Conservation (phyloP, 2,888 invertebrate genomes). For the Andrena minutula region DNA sequence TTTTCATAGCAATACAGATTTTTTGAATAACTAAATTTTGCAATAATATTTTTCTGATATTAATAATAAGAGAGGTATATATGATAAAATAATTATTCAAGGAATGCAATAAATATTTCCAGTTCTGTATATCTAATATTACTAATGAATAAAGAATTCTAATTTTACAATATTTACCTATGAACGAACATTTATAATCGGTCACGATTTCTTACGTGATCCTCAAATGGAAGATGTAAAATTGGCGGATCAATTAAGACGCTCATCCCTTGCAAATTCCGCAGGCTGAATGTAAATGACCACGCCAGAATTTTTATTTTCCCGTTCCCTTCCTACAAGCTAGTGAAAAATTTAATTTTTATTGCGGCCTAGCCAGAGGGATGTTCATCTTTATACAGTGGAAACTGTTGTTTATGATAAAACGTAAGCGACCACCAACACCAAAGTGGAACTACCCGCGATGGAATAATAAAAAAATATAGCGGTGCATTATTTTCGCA, state of each 20-base stretch:
- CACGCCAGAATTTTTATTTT: background rate
- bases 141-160: background rate
- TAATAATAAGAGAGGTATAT: no score
- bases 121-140: background rate
- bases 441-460: background rate
- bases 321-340: background rate
- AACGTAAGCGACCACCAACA: background rate
- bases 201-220: background rate
- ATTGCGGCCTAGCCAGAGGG: background rate
- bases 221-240: background rate
- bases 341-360: slow-evolving; percentile 28
- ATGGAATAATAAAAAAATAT: slow-evolving; percentile 31
- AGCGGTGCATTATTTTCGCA: background rate
- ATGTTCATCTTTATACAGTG: slow-evolving; percentile 23
- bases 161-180: background rate
- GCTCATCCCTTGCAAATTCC: background rate
- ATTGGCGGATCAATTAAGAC: background rate
- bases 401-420: slow-evolving; percentile 26
- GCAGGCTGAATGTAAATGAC: background rate
- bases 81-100: no score
- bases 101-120: background rate
- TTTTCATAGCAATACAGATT: background rate
- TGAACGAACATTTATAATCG: background rate
- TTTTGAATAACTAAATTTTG: background rate
- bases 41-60: no score